Conservation (phyloP, 2,113 vertebrate genomes). For the Thoracochromis brauschi region DNA sequence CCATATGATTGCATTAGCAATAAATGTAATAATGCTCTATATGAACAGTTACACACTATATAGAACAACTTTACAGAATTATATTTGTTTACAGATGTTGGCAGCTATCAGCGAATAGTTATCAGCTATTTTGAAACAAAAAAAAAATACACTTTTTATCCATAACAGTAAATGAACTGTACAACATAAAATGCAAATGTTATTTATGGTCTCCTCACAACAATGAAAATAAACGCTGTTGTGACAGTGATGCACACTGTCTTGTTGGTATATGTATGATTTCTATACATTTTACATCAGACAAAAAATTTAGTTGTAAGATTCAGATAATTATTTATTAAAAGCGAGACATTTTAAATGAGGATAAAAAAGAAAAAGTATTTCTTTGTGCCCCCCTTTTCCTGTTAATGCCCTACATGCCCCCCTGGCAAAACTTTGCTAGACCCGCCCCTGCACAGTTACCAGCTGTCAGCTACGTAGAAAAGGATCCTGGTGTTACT, state of each 20-base stretch:
- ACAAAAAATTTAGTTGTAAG: not conserved
- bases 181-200: rapidly evolving
- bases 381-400: rapidly evolving
- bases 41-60: not conserved
- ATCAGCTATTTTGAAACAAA: not conserved
- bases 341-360: not conserved
- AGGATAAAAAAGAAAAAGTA: rapidly evolving
- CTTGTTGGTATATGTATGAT: not conserved
- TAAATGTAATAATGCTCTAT: not conserved
- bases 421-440: not conserved
- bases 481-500: not conserved
- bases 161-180: not conserved
- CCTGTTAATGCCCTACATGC: rapidly evolving
- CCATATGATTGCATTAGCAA: not conserved
- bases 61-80: not conserved
- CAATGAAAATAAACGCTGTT: rapidly evolving
- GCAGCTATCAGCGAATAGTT: not conserved
- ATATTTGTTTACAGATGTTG: not conserved
- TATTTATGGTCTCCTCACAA: not conserved
- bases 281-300: not conserved
- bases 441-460: not conserved
- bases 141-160: rapidly evolving
- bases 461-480: rapidly evolving
- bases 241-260: rapidly evolving
- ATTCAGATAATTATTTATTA: not conserved